Base-by-base conservation (phyloP, 2,113 vertebrate genomes). In the Atrichornis clamosus region DNA sequence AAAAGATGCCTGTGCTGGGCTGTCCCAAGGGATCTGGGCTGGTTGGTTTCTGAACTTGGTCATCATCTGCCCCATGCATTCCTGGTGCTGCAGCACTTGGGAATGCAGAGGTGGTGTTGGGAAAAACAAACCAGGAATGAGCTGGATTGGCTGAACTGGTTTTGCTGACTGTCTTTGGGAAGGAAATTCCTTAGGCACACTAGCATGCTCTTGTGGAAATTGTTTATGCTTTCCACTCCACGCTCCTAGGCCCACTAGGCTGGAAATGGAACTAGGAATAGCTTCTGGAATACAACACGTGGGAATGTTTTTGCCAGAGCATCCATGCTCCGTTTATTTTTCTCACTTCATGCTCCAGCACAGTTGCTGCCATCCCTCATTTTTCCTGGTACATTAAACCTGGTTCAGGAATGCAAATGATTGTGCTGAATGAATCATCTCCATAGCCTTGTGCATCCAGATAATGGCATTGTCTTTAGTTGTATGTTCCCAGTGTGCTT, bases 301-400 rank as follows among this genome's bases (percentile, higher is more conserved):
- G 2, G 39, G 58, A 44, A 37, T 65, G 63, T 15, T 70, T 67
- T 75, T 93, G 72, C 62, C 79, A 77, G 79, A 81, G 37, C 55
- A 11, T 9, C 7, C 4, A 16, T 62, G 14, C 65, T 72, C 46
- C 27, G 5, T 65, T 69, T 81, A 41, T 89, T 75, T 77, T 90
- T 37, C 75, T 93, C 67, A 53, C 85, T 93, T 88, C 42, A 30
- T 88, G 69, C 85, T 92, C 28, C 63, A 85, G 47, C n/a, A 39
- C 15, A 77, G 67, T 68, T 63, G 42, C 83, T 92, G 68, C 92
- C 72, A 74, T 77, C 82, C 72, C 82, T 80, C 79, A 59, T 96
- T 93, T 90, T 87, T 84, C 69, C 33, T 44, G 72, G 52, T 84
- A 72, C 52, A 35, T 94, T 90, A 88, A 88, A 70, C 55, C 55